Evolutionary conservation across 2,888 invertebrate genomes (phyloP), one percentile per base, ranked within the genome.

Genomic region (Hanleya hanleyi): DNA sequence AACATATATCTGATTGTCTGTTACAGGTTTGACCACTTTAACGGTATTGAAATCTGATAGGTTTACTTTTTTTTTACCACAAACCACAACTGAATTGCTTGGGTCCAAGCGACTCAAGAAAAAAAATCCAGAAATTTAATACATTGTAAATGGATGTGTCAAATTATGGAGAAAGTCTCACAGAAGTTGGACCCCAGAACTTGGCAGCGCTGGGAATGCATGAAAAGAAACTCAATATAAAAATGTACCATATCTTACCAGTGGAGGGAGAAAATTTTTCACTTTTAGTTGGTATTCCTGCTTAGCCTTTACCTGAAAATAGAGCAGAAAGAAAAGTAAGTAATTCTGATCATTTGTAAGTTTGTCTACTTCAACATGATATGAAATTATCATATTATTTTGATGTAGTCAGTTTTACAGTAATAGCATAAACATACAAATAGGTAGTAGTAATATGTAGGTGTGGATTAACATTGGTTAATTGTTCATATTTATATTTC

Each of bases 201-300:
- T n/a, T n/a, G n/a, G n/a, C n/a, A n/a, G n/a, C n/a, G n/a, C n/a
- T n/a, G n/a, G n/a, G n/a, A n/a, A n/a, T n/a, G n/a, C n/a, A n/a
- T n/a, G n/a, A n/a, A n/a, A n/a, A n/a, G n/a, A n/a, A n/a, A 61
- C 61, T 47, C 22, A 22, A 47, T 22, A 47, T 22, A 2, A n/a
- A n/a, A n/a, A 22, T 47, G 47, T 47, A 7, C 7, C 4, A 47
- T 5, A 22, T 5, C 57, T 57, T 84, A 91, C 91, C 82, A 89
- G 88, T 49, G 92, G 92, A 65, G 92, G 92, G 71, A 91, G 82
- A 83, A 92, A 92, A 83, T 91, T 90, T 84, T 92, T 92, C 67
- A 90, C 91, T 87, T 92, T 92, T 79, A 92, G 80, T 71, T 91
- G 88, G 73, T 88, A 85, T 84, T 92, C 92, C 86, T 92, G 92